phyloP scores from a whole-genome alignment of 2,888 invertebrate genomes.

The Lycaena phlaeas region DNA sequence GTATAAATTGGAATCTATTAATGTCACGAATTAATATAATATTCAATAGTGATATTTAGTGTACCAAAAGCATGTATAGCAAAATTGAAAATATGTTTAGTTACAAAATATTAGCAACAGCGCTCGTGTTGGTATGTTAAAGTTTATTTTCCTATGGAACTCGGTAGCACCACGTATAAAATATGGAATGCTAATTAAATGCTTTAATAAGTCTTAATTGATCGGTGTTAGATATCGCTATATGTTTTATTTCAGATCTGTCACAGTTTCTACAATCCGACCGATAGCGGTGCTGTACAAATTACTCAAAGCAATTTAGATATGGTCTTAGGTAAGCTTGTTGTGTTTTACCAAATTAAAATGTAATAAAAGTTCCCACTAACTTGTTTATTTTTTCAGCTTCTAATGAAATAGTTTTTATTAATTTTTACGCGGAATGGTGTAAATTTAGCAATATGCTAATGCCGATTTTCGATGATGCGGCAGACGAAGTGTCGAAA shows the following conservation, averaged over 20 bases:
- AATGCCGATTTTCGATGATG: conserved; percentile 97
- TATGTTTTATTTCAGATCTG: conserved; percentile 63
- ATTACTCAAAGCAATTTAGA: conserved; percentile 87
- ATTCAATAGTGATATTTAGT: not conserved
- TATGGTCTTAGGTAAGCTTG: conserved; percentile 83
- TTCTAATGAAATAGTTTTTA: conserved; percentile 95
- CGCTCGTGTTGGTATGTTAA: conserved; percentile 49
- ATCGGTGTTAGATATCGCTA: conserved; percentile 33
- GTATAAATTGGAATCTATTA: not conserved
- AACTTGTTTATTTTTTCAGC: conserved; percentile 74
- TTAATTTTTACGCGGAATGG: conserved; percentile 99
- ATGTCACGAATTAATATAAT: conserved; percentile 1
- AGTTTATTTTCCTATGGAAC: conserved; percentile 19
- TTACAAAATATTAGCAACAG: conserved; percentile 36
- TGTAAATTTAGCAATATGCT: conserved; percentile 98
- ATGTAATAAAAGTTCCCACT: not conserved
- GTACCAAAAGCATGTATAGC: conserved; percentile 10
- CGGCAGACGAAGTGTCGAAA: conserved; percentile 87
- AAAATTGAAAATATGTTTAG: conserved; percentile 31
- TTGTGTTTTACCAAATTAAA: conserved; percentile 9
- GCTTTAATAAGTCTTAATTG: conserved; percentile 45
- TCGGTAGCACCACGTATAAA: conserved; percentile 29
- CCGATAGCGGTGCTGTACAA: conserved; percentile 86
- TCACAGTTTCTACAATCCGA: conserved; percentile 80
- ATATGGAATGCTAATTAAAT: conserved; percentile 40